Evolutionary conservation across 2,888 invertebrate species (phyloP), one percentile per base, ranked within the genome.

Genomic region (Parasteatoda lunata): DNA sequence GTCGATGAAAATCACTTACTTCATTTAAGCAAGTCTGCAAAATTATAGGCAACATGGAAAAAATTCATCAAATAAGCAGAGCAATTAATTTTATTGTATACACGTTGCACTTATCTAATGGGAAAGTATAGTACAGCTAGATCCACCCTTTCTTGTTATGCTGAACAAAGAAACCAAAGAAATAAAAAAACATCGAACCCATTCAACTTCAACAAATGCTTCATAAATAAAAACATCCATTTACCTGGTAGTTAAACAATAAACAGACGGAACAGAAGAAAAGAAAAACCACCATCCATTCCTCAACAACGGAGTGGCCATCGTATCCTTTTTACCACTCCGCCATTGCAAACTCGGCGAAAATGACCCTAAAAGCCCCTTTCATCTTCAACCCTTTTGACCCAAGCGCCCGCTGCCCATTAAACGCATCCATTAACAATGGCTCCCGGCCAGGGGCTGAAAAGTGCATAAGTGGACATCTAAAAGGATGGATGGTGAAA

Each of bases 381-480:
- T 69, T 84, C 72, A 65, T 66, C 66, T 49, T 49, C 83, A 84
- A 84, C 77, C 83, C 83, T 77, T 84, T 84, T 84, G 83, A 84
- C 83, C 83, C 83, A 51, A 70, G 71, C 76, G 73, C 69, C 76
- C 76, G 76, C 4, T 76, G 76, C 82, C 83, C 83, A 84, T 84
- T 84, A 84, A 84, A 84, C 70, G 77, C 77, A 72, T 77, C 83
- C 83, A 84, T 84, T 84, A 84, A 84, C 83, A 84, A 84, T 84
- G 83, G 83, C 83, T 75, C 77, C 66, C 77, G 71, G 83, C 77
- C 83, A 77, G 66, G 45, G 51, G 49, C 77, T 77, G 77, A 84
- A 84, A 84, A 84, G 83, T 84, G 83, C 83, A 77, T 84, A 84
- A 84, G 83, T 84, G 83, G 83, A 84, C 83, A 77, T 77, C 83